phyloP scores from a whole-genome alignment of 2,113 vertebrate species.

The Amblyornis subalaris region DNA sequence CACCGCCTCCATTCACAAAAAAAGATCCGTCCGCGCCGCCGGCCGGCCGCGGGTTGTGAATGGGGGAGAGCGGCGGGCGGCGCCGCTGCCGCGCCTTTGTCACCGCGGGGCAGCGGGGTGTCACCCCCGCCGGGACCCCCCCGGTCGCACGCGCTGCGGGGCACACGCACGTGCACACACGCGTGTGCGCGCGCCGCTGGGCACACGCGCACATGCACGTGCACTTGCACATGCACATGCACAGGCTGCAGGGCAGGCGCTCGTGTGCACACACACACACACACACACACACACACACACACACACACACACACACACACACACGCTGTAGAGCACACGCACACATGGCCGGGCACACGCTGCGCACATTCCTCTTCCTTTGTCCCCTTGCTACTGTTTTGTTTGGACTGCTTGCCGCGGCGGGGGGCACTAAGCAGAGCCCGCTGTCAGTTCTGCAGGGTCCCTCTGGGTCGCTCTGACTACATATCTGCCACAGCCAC shows the following conservation, averaged over 20 bases:
- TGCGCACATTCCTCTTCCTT: neutral
- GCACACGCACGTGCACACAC: neutral
- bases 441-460: neutral
- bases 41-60: neutral
- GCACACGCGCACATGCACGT: neutral
- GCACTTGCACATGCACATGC: too few species aligned
- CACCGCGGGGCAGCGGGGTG: neutral
- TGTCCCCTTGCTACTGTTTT: neutral
- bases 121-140: neutral
- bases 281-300: neutral
- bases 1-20: constrained; percentile 34
- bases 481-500: fast-evolving
- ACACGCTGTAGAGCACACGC: neutral
- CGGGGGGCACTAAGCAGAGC: fast-evolving
- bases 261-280: neutral
- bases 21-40: neutral
- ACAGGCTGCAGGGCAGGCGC: neutral
- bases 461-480: neutral
- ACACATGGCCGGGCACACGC: neutral
- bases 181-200: neutral
- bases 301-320: neutral
- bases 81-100: neutral
- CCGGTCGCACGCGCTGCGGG: neutral
- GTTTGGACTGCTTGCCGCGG: neutral
- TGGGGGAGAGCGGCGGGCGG: neutral